These are phyloP conservation scores for Dendrolimus punctatus DNA, from an alignment of 1,140 invertebrate species.

Conservation along the genomic window DNA sequence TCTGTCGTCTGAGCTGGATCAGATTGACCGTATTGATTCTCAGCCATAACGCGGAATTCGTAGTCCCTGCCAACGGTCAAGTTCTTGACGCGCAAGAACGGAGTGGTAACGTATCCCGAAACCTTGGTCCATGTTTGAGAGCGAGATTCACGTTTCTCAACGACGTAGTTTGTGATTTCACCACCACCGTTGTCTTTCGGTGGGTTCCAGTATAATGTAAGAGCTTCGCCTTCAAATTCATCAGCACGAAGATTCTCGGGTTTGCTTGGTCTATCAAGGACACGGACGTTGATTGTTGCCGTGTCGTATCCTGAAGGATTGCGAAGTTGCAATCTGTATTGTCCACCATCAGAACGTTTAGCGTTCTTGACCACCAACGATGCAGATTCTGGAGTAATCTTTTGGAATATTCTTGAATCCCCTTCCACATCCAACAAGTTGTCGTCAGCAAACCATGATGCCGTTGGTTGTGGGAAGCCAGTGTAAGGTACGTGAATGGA, in stretches of 20 bases:
- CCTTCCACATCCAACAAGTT: slow-evolving; percentile 80
- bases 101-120: slow-evolving; percentile 92
- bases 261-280: slow-evolving; percentile 91
- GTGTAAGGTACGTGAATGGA: slow-evolving; percentile 95
- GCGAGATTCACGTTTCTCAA: slow-evolving; percentile 93
- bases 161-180: slow-evolving; percentile 95
- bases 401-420: slow-evolving; percentile 85
- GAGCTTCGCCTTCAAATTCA: slow-evolving; percentile 95
- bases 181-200: slow-evolving; percentile 97
- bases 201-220: slow-evolving; percentile 96
- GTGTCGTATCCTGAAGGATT: slow-evolving; percentile 97
- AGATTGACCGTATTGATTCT: slow-evolving; percentile 96
- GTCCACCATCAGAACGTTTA: slow-evolving; percentile 91
- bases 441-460: slow-evolving; percentile 92
- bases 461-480: slow-evolving; percentile 95
- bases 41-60: slow-evolving; percentile 98
- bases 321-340: slow-evolving; percentile 92
- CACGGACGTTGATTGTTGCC: slow-evolving; percentile 93
- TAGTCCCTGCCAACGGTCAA: slow-evolving; percentile 92
- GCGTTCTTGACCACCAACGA: slow-evolving; percentile 94
- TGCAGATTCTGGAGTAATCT: slow-evolving; percentile 90
- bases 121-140: slow-evolving; percentile 90
- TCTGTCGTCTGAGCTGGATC: slow-evolving; percentile 91
- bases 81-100: slow-evolving; percentile 92
- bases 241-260: slow-evolving; percentile 91